These are phyloP conservation scores for Cremastinae sp. DNA, from an alignment of 2,888 invertebrate species.

Conservation along the genomic window DNA sequence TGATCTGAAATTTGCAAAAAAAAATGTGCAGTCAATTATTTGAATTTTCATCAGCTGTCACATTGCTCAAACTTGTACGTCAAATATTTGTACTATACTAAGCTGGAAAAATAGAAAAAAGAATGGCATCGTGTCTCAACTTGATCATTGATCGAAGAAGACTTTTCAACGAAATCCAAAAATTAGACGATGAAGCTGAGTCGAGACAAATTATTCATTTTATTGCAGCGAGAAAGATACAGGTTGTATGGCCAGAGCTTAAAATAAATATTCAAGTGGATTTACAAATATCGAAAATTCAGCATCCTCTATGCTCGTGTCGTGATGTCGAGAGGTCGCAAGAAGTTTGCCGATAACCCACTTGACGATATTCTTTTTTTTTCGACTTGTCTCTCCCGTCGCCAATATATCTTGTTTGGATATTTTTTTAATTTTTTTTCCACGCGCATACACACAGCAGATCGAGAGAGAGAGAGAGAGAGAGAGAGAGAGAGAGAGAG, in stretches of 20 bases:
- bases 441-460: too few species aligned
- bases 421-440: slow-evolving; percentile 1
- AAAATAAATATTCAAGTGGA: not conserved
- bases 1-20: slow-evolving; percentile 33
- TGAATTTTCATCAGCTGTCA: too few species aligned
- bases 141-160: slow-evolving; percentile 47
- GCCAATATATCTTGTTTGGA: not conserved
- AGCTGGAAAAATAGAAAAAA: not conserved
- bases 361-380: slow-evolving; percentile 9
- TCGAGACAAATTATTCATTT: slow-evolving; percentile 56
- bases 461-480: too few species aligned
- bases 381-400: too few species aligned
- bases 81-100: not conserved
- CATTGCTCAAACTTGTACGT: not conserved
- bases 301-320: not conserved
- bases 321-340: slow-evolving; percentile 6
- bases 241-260: slow-evolving; percentile 65
- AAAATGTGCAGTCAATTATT: too few species aligned
- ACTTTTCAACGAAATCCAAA: slow-evolving; percentile 61
- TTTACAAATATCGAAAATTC: slow-evolving; percentile 3
- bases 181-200: slow-evolving; percentile 60
- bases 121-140: slow-evolving; percentile 64
- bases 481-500: too few species aligned
- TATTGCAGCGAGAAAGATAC: slow-evolving; percentile 68
- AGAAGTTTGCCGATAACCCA: slow-evolving; percentile 48